phyloP scores from a whole-genome alignment of 2,888 invertebrate genomes.

The Teinopalpus imperialis region DNA sequence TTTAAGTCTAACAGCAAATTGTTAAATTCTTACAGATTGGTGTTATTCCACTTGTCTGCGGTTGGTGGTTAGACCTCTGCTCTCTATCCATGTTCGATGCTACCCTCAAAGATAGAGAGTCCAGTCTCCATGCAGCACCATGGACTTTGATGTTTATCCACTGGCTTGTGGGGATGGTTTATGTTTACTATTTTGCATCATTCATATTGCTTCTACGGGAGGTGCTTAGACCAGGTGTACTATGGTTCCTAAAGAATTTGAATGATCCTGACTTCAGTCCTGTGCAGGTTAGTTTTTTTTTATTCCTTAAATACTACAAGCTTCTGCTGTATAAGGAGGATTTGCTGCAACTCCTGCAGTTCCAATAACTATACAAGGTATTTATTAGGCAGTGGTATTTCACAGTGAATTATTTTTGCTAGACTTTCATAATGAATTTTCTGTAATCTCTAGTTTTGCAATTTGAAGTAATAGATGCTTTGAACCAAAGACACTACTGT shows the following conservation, averaged over 20 bases:
- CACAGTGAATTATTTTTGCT: too few relatives aligned
- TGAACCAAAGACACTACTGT: too few relatives aligned
- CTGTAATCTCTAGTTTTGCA: too few relatives aligned
- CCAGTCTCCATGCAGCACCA: constrained; percentile 94
- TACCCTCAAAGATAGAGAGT: constrained; percentile 92
- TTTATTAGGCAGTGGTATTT: too few relatives aligned
- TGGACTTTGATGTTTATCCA: constrained; percentile 99
- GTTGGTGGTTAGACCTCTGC: constrained; percentile 99
- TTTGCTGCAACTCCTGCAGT: too few relatives aligned
- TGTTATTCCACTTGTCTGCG: constrained; percentile 97
- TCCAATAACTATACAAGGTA: too few relatives aligned
- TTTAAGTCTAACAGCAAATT: not conserved
- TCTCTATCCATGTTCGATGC: constrained; percentile 96
- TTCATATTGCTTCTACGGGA: constrained; percentile 96
- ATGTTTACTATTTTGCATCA: constrained; percentile 99
- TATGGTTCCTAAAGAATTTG: constrained; percentile 98
- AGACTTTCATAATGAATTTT: too few relatives aligned
- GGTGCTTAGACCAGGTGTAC: constrained; percentile 96
- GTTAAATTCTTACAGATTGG: constrained; percentile 84
- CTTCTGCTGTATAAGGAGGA: too few relatives aligned
- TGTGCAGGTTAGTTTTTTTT: constrained; percentile 91
- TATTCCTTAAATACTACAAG: too few relatives aligned
- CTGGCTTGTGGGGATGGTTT: constrained; percentile 99
- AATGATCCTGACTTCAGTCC: constrained; percentile 99
- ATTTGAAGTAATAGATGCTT: too few relatives aligned